Percentiles rank a stretch among this genome's conserved stretches.
Conservation (phyloP, 1,140 invertebrate genomes). For the Oreohelix idahoensis region DNA sequence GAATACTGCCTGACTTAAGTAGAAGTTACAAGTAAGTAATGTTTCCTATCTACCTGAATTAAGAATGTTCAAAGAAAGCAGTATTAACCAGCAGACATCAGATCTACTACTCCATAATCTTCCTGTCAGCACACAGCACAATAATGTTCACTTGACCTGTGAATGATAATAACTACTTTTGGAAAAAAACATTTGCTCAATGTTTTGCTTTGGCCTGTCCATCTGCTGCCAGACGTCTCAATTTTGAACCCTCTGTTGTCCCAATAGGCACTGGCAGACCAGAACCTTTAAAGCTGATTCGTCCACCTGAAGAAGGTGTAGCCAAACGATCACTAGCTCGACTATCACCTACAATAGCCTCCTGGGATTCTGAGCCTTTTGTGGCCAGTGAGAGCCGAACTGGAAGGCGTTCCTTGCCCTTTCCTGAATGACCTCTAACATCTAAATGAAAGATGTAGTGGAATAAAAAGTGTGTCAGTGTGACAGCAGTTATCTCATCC, state of each 20-base stretch:
- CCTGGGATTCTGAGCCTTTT: constrained; percentile 57
- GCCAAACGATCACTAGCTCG: constrained; percentile 65
- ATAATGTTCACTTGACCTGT: background rate
- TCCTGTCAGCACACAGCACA: background rate
- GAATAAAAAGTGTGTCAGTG: constrained; percentile 40
- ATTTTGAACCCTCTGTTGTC: constrained; percentile 62
- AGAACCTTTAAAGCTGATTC: constrained; percentile 67
- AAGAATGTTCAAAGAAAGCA: background rate
- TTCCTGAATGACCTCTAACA: constrained; percentile 57
- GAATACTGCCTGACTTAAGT: background rate
- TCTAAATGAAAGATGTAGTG: constrained; percentile 54
- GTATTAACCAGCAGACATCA: background rate
- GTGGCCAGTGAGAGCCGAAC: constrained; percentile 62
- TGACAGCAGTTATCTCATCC: background rate
- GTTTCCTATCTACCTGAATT: background rate
- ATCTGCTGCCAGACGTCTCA: constrained; percentile 61
- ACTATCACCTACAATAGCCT: constrained; percentile 55
- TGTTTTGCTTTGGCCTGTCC: constrained; percentile 43
- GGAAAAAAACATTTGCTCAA: constrained; percentile 5
- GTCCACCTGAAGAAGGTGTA: constrained; percentile 67
- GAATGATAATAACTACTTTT: background rate
- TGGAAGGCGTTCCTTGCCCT: constrained; percentile 62
- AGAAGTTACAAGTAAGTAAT: background rate
- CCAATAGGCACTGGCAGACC: constrained; percentile 66
- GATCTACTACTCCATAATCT: background rate